Evolutionary conservation across 2,888 invertebrate genomes (phyloP).

Genomic region (Drosophila fungiperda): DNA sequence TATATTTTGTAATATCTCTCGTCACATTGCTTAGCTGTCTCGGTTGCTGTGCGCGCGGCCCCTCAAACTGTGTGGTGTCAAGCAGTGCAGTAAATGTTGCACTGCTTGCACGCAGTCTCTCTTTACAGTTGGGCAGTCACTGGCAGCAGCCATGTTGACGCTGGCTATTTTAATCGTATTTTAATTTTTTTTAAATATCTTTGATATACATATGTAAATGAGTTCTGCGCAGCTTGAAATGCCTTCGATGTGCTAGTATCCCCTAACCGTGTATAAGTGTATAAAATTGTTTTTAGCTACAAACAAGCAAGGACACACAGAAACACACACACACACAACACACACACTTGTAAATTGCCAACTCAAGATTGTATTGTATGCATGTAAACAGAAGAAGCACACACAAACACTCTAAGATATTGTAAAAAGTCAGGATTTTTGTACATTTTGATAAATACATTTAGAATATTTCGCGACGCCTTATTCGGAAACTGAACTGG

Average conservation of each 20-base stretch:
- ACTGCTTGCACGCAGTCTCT: slow-evolving; percentile 34
- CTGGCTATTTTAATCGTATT: slow-evolving; percentile 26
- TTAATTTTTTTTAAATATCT: slow-evolving; percentile 20
- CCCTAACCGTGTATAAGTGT: slow-evolving; percentile 43
- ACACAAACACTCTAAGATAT: slow-evolving; percentile 20
- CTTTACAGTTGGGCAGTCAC: slow-evolving; percentile 34
- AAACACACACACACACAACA: slow-evolving; percentile 38
- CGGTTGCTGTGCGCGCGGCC: slow-evolving; percentile 24
- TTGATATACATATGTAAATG: slow-evolving; percentile 2
- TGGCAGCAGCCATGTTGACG: slow-evolving; percentile 49
- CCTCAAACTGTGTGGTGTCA: slow-evolving; percentile 33
- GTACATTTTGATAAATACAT: slow-evolving; percentile 71
- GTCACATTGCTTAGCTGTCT: slow-evolving; percentile 12
- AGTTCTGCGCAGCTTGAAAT: slow-evolving; percentile 60
- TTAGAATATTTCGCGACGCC: slow-evolving; percentile 71
- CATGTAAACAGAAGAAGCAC: slow-evolving; percentile 25
- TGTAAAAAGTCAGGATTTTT: slow-evolving; percentile 70
- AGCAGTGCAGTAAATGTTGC: slow-evolving; percentile 29
- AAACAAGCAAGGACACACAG: not conserved
- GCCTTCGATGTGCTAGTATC: slow-evolving; percentile 44
- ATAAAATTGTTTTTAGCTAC: slow-evolving; percentile 55
- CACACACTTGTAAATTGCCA: slow-evolving; percentile 69
- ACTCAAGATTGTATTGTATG: slow-evolving; percentile 49
- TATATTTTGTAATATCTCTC: slow-evolving; percentile 1
- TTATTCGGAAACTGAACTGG: slow-evolving; percentile 46